Evolutionary conservation across 1,140 invertebrate species (phyloP).

Genomic region (Sarcophaga peregrina): DNA sequence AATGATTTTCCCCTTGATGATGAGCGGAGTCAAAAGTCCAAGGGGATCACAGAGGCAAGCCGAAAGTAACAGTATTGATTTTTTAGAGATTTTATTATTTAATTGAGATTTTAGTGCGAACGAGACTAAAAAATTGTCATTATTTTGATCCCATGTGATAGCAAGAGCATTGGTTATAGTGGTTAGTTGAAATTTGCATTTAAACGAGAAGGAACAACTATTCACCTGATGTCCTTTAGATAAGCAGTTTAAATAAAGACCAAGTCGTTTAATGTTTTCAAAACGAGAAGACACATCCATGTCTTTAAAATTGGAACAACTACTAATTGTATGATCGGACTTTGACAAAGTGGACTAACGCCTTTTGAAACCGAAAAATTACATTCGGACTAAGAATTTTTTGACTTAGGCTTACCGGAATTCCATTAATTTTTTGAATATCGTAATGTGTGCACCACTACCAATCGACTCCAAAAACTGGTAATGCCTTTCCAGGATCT

Average conservation of each 20-base stretch:
- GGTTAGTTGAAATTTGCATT: background rate
- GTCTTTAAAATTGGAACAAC: too few species aligned
- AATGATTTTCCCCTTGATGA: conserved; percentile 1
- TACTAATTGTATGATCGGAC: background rate
- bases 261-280: too few species aligned
- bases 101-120: background rate
- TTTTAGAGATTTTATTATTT: background rate
- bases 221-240: background rate
- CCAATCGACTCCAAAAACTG: background rate
- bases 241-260: too few species aligned
- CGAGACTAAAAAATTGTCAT: conserved; percentile 8
- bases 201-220: background rate
- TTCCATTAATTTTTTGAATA: background rate
- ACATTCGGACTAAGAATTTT: background rate
- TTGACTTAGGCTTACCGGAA: background rate
- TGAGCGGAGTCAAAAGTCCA: background rate
- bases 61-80: background rate
- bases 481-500: background rate
- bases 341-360: background rate
- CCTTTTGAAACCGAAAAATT: background rate
- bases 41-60: conserved; percentile 7
- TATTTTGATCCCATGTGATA: too few species aligned
- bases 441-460: background rate
- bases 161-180: too few species aligned
- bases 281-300: too few species aligned